Percentiles rank a stretch among this genome's conserved stretches.
Evolutionary conservation across 2,888 invertebrate genomes (phyloP).

Genomic region (Tipula vernalis): DNA sequence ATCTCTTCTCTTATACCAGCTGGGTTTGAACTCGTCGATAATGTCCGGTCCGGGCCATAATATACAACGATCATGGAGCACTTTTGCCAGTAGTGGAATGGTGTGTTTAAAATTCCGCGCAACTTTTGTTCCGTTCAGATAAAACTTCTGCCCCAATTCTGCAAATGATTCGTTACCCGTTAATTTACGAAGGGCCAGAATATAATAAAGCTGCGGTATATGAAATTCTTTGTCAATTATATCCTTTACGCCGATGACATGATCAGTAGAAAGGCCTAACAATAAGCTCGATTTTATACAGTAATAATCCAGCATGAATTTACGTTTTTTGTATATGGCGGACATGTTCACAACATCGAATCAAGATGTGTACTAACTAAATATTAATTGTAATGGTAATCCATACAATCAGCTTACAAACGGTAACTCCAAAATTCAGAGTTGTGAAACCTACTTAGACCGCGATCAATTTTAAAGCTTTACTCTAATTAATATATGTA

Average conservation of each 20-base stretch:
- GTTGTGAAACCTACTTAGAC: not conserved
- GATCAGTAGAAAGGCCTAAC: not conserved
- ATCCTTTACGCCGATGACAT: not conserved
- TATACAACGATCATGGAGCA: not conserved
- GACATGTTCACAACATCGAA: not conserved
- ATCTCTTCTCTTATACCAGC: not conserved
- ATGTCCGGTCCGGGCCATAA: not conserved
- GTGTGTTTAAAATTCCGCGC: not conserved
- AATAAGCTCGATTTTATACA: not conserved
- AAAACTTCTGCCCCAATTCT: not conserved
- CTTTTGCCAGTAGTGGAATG: not conserved
- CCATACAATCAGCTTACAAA: no score
- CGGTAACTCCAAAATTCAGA: not conserved
- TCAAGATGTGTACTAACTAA: not conserved
- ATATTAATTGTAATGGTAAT: not conserved
- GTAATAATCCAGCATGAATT: not conserved
- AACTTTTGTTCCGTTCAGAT: not conserved
- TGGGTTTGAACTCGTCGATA: not conserved
- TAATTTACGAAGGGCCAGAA: not conserved
- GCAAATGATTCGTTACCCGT: not conserved
- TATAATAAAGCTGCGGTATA: not conserved
- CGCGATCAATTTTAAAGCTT: not conserved
- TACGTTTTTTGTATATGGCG: not conserved
- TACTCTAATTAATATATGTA: not conserved
- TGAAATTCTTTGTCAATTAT: not conserved